Evolutionary conservation across 2,888 invertebrate genomes (phyloP).

Genomic region (Agrotis segetum): DNA sequence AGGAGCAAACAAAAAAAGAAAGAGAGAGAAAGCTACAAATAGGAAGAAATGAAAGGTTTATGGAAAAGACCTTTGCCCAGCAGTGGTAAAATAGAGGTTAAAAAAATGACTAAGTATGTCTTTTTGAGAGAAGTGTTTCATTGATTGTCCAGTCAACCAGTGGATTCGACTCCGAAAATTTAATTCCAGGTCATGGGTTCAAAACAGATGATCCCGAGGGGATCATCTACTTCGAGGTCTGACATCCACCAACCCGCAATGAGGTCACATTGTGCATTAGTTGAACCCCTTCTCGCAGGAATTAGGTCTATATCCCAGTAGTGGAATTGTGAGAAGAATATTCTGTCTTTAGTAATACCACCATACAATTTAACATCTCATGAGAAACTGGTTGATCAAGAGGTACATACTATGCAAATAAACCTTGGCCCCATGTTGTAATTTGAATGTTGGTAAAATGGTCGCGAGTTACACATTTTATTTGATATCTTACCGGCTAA

Average conservation of each 20-base stretch:
- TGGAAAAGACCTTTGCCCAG: no score
- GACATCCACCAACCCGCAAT: background rate
- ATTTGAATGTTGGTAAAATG: conserved; percentile 26
- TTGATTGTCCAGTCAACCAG: no score
- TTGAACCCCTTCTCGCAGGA: background rate
- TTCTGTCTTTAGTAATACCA: background rate
- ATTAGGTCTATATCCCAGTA: background rate
- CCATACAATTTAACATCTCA: background rate
- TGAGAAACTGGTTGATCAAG: conserved; percentile 10
- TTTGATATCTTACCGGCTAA: conserved; percentile 12
- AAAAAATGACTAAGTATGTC: no score
- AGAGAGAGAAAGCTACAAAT: no score
- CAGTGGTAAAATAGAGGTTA: no score
- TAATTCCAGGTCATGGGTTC: no score
- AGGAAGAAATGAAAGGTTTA: no score
- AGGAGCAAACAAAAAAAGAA: no score
- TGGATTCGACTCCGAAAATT: no score
- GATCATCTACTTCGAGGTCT: background rate
- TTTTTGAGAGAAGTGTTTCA: no score
- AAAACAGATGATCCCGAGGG: background rate
- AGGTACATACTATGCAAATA: conserved; percentile 6
- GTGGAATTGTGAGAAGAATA: background rate
- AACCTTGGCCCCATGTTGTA: conserved; percentile 34
- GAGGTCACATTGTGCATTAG: background rate
- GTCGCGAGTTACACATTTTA: conserved; percentile 45